These are phyloP conservation scores for Anser cygnoides DNA, from an alignment of 2,113 vertebrate species.

Conservation along the genomic window DNA sequence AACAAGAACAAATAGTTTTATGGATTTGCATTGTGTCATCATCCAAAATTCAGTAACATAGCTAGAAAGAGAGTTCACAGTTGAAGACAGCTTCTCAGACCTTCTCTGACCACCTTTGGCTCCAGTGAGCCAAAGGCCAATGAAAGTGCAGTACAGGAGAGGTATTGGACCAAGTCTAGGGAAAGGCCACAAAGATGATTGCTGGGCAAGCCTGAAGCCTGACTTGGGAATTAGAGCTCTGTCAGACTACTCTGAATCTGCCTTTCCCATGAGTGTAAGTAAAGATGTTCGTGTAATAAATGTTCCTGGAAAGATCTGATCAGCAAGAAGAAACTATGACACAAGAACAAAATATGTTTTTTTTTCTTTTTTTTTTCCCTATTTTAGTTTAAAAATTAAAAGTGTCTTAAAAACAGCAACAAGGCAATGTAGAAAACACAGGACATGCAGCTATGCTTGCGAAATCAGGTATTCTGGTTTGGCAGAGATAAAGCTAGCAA, in stretches of 20 bases:
- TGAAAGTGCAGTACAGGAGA: background rate
- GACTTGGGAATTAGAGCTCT: background rate
- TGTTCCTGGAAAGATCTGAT: background rate
- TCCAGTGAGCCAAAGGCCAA: background rate
- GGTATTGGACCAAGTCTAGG: background rate
- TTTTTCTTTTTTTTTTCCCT: background rate
- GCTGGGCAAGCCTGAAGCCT: background rate
- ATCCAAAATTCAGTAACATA: background rate
- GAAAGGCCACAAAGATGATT: background rate
- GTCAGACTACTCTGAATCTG: background rate
- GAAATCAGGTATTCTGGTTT: background rate
- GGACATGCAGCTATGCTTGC: background rate
- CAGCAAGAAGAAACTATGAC: background rate
- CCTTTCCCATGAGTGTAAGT: background rate
- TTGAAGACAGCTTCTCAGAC: background rate
- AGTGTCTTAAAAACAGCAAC: background rate
- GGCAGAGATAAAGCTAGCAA: background rate
- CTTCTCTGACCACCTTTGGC: background rate
- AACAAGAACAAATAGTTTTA: background rate
- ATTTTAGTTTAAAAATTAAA: background rate
- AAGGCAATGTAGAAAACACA: background rate
- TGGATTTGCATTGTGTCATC: background rate
- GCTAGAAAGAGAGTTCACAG: background rate
- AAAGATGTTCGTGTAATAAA: background rate
- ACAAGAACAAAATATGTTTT: background rate